Evolutionary conservation across 2,797 vertebrate genomes (phyloP).

Genomic region (Enteromius treurensis): DNA sequence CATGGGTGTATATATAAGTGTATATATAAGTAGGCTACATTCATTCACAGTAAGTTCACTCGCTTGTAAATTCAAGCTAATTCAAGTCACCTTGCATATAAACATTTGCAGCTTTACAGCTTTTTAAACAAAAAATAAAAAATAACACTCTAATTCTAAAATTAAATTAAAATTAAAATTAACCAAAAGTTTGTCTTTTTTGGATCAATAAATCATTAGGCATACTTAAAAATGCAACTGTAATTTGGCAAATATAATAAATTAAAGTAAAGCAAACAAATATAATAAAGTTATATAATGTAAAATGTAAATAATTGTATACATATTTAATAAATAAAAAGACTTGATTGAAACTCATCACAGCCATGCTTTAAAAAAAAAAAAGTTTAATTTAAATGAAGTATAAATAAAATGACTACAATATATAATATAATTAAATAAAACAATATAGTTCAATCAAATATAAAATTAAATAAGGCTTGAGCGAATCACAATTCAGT

Average conservation of each 20-base stretch:
- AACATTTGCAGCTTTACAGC: background rate
- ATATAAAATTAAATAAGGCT: background rate
- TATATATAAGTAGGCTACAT: background rate
- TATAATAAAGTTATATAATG: background rate
- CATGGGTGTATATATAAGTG: background rate
- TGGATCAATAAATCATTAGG: background rate
- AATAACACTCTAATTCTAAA: background rate
- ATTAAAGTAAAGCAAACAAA: background rate
- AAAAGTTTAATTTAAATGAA: background rate
- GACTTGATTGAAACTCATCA: background rate
- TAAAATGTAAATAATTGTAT: background rate
- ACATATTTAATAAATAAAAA: background rate
- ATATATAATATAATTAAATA: background rate
- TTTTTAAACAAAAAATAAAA: background rate
- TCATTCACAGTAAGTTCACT: background rate
- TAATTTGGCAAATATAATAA: background rate
- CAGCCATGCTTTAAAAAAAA: background rate
- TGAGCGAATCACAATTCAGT: background rate
- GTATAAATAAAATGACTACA: background rate
- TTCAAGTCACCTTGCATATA: background rate
- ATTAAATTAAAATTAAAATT: background rate
- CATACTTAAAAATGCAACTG: background rate
- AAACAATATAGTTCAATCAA: background rate
- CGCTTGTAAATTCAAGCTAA: background rate
- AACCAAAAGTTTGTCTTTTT: background rate